These are phyloP conservation scores for Rotaria magnacalcarata DNA, from an alignment of 2,888 invertebrate species.

Conservation along the genomic window DNA sequence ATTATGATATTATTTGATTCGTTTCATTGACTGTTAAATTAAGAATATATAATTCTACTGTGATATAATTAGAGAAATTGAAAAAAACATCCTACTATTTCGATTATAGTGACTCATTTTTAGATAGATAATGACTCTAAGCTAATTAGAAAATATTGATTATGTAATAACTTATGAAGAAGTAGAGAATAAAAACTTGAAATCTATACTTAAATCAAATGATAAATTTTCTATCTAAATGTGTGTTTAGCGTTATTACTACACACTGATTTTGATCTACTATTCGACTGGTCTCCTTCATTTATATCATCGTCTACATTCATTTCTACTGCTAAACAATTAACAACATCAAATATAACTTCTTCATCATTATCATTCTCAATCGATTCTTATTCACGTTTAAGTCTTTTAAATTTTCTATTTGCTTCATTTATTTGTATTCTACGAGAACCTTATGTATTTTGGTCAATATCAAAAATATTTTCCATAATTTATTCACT, in stretches of 20 bases:
- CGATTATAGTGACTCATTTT: no score
- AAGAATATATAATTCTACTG: no score
- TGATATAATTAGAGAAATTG: no score
- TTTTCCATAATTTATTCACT: slow-evolving; percentile 25
- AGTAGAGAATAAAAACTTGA: no score
- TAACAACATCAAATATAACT: not conserved
- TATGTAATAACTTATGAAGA: no score
- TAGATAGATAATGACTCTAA: no score
- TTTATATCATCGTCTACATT: not conserved
- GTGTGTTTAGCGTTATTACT: not conserved
- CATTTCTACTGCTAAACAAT: not conserved
- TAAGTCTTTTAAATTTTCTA: slow-evolving; percentile 10
- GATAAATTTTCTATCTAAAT: no score
- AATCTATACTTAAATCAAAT: no score
- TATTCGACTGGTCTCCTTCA: not conserved
- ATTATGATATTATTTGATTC: no score
- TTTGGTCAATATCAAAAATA: slow-evolving; percentile 27
- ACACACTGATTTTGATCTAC: slow-evolving; percentile 27
- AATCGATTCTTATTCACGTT: not conserved
- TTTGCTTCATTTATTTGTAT: slow-evolving; percentile 1
- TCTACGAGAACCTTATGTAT: not conserved
- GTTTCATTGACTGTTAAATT: no score
- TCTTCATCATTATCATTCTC: not conserved
- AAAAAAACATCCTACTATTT: no score
- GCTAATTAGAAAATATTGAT: no score